A percentile compares a stretch with the other conserved stretches of the same genome.
Conservation (phyloP, 2,888 invertebrate species). For the Villa cingulata region DNA sequence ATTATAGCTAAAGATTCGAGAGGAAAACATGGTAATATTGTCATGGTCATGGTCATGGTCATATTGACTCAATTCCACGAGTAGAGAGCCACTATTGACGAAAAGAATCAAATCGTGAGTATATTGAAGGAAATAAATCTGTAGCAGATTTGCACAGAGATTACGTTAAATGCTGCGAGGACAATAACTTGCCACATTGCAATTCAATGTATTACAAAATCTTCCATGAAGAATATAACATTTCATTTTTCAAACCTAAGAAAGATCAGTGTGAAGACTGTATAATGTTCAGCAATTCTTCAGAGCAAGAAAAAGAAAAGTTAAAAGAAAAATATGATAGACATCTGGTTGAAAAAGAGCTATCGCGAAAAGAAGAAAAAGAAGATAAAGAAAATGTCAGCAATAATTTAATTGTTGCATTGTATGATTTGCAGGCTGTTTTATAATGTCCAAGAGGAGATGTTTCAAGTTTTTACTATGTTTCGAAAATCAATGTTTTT, state of each 20-base stretch:
- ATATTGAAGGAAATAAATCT: slow-evolving; percentile 6
- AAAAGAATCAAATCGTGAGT: slow-evolving; percentile 3
- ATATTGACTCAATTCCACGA: slow-evolving; percentile 7
- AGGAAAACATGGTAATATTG: no score
- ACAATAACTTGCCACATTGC: slow-evolving; percentile 2
- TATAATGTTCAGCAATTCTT: slow-evolving; percentile 3
- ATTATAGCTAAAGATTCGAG: background rate
- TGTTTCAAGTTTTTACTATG: slow-evolving; percentile 22
- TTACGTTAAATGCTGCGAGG: slow-evolving; percentile 6
- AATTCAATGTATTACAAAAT: slow-evolving; percentile 4
- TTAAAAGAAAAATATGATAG: no score
- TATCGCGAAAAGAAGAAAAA: no score
- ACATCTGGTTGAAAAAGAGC: no score
- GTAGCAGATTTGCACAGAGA: slow-evolving; percentile 7
- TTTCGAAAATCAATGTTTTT: slow-evolving; percentile 20
- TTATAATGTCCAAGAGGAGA: slow-evolving; percentile 24
- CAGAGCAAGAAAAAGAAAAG: slow-evolving; percentile 12
- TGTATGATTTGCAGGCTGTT: slow-evolving; percentile 22
- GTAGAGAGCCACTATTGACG: slow-evolving; percentile 8
- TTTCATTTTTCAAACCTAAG: slow-evolving; percentile 3
- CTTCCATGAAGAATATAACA: slow-evolving; percentile 4
- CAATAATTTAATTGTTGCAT: slow-evolving; percentile 14
- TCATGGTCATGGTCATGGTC: no score
- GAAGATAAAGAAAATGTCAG: slow-evolving; percentile 18
- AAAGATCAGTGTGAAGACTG: slow-evolving; percentile 9